Base-by-base conservation (phyloP, 2,888 invertebrate species). In the Synergus itoensis region DNA sequence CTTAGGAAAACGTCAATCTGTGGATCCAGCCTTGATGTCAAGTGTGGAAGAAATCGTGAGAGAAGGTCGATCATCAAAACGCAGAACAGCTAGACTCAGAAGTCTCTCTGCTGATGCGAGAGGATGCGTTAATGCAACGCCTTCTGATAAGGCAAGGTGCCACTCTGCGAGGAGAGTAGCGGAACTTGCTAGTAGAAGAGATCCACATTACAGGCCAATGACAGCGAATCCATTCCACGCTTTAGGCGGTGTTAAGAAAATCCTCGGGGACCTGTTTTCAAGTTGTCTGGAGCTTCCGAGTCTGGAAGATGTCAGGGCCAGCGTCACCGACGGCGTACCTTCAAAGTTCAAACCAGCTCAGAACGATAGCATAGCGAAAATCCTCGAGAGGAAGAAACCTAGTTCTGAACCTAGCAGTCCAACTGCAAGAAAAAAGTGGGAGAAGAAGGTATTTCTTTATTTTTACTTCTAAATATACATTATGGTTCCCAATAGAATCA, bases 111-210 rank as follows among this genome's bases (percentile, higher is more conserved):
- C 92, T 1, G 92, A 91, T 69, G 92, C 92, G 11, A 86, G 88
- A 63, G 91, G 91, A 8, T 89, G 90, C 80, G 89, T 89, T 76
- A 89, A 89, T 77, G 94, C 95, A 3, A 94, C 95, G 64, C 96
- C 96, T 8, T 95, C 96, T 88, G 96, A 96, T 88, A 96, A 96
- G 89, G 96, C 96, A 1, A 94, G 96, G 48, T 95, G 95, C 82
- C 96, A 96, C 88, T 94, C 95, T 79, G 93, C 95, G 84, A 92
- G 94, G 79, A 92, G 94, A 76, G 95, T 97, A 11, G 97, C 97
- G 76, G 96, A 97, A 92, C 96, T 96, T 82, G 98, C 98, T 96
- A 96, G 97, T 91, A 94, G 96, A 85, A 95, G 96, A 86, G 97
- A 97, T 93, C 95, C 96, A 78, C 96, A 96, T 92, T 97, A 97